Percentiles rank a stretch among this genome's conserved stretches.
These are phyloP conservation scores for Listronotus bonariensis DNA, from an alignment of 1,140 invertebrate species.

Conservation along the genomic window DNA sequence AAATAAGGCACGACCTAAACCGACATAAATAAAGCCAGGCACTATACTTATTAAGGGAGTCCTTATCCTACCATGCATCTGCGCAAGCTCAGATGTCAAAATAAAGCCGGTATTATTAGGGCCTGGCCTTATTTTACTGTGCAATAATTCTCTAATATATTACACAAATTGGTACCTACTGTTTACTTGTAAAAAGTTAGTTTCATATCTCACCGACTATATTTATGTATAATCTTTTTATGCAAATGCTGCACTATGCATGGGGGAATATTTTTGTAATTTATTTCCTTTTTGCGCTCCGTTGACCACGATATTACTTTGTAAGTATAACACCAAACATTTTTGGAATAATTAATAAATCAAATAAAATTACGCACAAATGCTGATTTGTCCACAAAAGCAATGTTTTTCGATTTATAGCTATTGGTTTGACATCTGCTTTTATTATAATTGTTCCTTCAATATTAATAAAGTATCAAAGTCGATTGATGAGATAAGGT, in stretches of 20 bases:
- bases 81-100: too few relatives aligned
- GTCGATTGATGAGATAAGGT: too few relatives aligned
- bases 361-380: constrained; percentile 4
- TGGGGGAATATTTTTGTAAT: constrained; percentile 10
- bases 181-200: not conserved
- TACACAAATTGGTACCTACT: not conserved
- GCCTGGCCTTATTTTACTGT: too few relatives aligned
- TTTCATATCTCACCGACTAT: not conserved
- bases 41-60: too few relatives aligned
- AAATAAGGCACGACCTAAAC: too few relatives aligned
- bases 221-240: not conserved
- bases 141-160: too few relatives aligned
- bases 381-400: constrained; percentile 1
- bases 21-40: too few relatives aligned
- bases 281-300: constrained; percentile 10
- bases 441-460: not conserved
- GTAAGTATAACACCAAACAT: constrained; percentile 2
- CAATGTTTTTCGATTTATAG: not conserved
- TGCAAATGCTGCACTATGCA: constrained; percentile 8
- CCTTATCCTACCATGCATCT: too few relatives aligned
- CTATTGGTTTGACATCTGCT: not conserved
- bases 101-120: too few relatives aligned
- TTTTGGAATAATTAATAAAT: constrained; percentile 8
- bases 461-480: too few relatives aligned
- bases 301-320: not conserved